phyloP scores from a whole-genome alignment of 2,113 vertebrate genomes.

The Dromas ardeola region DNA sequence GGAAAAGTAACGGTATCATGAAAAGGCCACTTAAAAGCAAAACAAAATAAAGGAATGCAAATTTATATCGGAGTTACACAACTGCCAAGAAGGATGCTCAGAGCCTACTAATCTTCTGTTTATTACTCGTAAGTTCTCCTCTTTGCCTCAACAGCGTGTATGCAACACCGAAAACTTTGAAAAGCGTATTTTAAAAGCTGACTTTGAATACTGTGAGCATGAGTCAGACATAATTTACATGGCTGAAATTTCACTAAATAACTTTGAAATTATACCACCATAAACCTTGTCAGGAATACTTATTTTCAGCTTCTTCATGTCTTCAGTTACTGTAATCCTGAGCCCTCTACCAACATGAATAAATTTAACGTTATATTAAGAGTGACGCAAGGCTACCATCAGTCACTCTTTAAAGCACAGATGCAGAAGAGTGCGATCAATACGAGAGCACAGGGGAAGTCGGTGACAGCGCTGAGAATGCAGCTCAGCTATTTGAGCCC shows the following conservation, averaged over 20 bases:
- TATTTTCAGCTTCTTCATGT: background rate
- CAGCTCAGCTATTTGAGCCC: background rate
- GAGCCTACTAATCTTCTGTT: conserved; percentile 11
- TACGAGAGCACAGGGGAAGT: background rate
- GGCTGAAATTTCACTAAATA: conserved; percentile 24
- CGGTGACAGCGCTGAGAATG: background rate
- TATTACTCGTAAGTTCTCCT: background rate
- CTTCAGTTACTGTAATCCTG: background rate
- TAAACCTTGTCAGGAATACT: background rate
- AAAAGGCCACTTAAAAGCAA: conserved; percentile 41
- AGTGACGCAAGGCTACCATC: background rate
- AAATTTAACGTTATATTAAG: background rate
- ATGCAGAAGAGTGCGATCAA: background rate
- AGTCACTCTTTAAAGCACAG: background rate
- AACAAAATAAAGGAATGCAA: conserved; percentile 19
- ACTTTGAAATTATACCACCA: background rate
- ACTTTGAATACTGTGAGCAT: background rate
- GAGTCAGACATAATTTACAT: conserved; percentile 39
- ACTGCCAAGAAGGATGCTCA: background rate
- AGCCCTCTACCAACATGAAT: background rate
- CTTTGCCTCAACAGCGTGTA: background rate
- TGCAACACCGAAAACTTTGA: background rate
- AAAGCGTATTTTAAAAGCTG: conserved; percentile 5
- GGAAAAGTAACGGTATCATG: background rate
- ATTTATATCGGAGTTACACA: background rate